Evolutionary conservation across 1,140 invertebrate species (phyloP), one percentile per base, ranked within the genome.

Genomic region (Papilio machaon): DNA sequence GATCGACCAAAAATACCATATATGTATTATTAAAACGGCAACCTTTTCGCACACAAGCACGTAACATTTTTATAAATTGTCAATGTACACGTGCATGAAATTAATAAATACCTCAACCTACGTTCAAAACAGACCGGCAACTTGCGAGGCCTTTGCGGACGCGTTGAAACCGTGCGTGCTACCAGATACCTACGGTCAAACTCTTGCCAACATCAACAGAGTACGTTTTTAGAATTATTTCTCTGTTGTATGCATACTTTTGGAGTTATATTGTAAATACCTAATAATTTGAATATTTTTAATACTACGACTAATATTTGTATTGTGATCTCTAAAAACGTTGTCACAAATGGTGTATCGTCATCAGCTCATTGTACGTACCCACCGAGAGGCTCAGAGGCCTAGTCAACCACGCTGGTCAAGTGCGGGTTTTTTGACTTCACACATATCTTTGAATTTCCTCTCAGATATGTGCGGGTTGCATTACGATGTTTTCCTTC

Each of bases 1-100:
- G 15, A 30, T 30, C 23, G 23, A 30, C 23, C 23, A 30, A 30
- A 30, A 30, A 30, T 30, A 30, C 23, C 23, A 30, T 30, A 30
- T 30, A 10, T 60, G 8, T 60, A 30, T 64, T 64, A 30, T 64
- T 11, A 38, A 67, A 67, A 67, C 13, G 64, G 64, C 64, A 67
- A 67, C 64, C 64, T 11, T 67, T 67, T 67, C 35, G 13, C 64
- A 67, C 64, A 67, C 64, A 30, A 67, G 64, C 13, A 67, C 23
- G 30, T 35, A 67, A 30, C 64, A 30, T 67, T 67, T 67, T 67
- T 38, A 11, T 17, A 67, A 0, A 67, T 35, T 35, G 64, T 35
- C 30, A 35, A 67, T 67, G 64, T 67, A 38, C 64, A 67, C 64
- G 64, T 67, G 64, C 64, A 67, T 67, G 30, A 67, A 67, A 67